These are phyloP conservation scores for Kobus ellipsiprymnus DNA, from an alignment of 2,113 vertebrate genomes.

Conservation along the genomic window DNA sequence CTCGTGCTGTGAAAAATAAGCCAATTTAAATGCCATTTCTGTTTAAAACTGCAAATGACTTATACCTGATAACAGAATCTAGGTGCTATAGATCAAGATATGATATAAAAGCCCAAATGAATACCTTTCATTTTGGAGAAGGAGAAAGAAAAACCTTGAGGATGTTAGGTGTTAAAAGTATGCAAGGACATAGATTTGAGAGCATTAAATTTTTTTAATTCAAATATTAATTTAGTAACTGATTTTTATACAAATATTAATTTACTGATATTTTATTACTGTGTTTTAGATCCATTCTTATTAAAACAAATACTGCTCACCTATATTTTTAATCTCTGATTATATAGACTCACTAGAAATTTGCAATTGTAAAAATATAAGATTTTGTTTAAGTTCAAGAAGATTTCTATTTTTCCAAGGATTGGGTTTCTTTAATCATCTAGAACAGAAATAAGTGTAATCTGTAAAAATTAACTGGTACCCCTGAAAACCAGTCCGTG, in stretches of 20 bases:
- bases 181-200: background rate
- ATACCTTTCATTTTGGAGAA: background rate
- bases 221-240: background rate
- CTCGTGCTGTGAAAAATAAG: background rate
- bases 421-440: background rate
- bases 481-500: background rate
- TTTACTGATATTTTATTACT: background rate
- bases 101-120: background rate
- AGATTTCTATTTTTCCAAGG: background rate
- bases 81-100: background rate
- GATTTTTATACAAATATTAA: background rate
- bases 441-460: background rate
- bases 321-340: background rate
- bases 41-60: constrained; percentile 24
- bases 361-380: background rate
- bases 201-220: background rate
- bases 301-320: background rate
- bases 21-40: background rate
- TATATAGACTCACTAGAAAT: background rate
- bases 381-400: background rate
- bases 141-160: background rate
- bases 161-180: background rate
- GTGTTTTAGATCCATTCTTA: background rate
- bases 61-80: background rate
- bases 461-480: background rate